Base-by-base conservation (phyloP, 1,140 invertebrate species). In the Helicorthomorpha holstii region DNA sequence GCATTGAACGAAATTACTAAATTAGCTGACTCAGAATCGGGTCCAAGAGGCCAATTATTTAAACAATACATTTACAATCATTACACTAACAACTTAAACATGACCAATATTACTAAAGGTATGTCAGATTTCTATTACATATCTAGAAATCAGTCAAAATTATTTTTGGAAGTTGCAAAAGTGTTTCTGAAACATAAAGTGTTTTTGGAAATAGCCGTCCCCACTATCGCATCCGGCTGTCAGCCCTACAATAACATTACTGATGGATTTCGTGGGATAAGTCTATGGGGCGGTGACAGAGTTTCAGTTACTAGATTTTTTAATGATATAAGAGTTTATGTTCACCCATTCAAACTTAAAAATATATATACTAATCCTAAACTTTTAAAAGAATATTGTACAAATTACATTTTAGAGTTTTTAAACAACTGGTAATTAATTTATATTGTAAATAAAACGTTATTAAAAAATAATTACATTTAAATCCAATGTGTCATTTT, bases 281-380 rank as follows among this genome's bases (percentile, higher is more conserved):
- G 38, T 41, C 38, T 41, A 19, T 41, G 38, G 38, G 38, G 38
- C 19, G 38, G 38, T 12, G 38, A 41, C 19, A 12, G 38, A 19
- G 12, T 41, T 19, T 12, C 38, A 41, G 38, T 12, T 12, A 12
- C 38, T 12, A 46, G 19, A 46, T 46, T 7, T 25, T 46, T 22
- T 46, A 46, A 46, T 22, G 19, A 4, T 12, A 46, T 12, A 4
- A 7, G 19, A 46, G 25, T 7, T 19, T 46, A 10, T 22, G 19
- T 46, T 7, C 44, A 46, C 25, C 44, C 44, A 12, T 4, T 46
- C 44, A 46, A 46, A 46, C 29, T 34, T n/a, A n/a, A n/a, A n/a
- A n/a, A n/a, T n/a, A n/a, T n/a, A n/a, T n/a, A n/a, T n/a, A n/a
- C n/a, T n/a, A n/a, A n/a, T n/a, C n/a, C n/a, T n/a, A n/a, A n/a